Base-by-base conservation (phyloP, 1,140 invertebrate genomes). In the Vanessa atalanta region DNA sequence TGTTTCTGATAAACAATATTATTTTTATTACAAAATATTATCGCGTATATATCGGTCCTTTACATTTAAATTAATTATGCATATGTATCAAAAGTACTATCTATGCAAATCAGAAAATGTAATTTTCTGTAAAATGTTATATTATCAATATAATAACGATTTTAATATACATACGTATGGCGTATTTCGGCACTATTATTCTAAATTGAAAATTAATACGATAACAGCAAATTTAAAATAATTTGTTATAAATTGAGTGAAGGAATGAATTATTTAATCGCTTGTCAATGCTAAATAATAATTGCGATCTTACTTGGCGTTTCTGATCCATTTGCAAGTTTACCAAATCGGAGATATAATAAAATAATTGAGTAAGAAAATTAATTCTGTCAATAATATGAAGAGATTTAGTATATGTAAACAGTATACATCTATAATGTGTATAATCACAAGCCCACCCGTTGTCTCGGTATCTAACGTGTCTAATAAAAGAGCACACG, bases 61-160 rank as follows among this genome's bases (percentile, higher is more conserved):
- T 55, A 73, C 55, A 64, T 68, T 37, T 68, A 57, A 68, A 67
- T 61, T 61, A 75, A 71, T 71, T 75, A 75, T 71, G 73, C 69
- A 65, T 72, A 67, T 68, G 57, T 73, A 75, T 75, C 70, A 79
- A 76, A 78, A 70, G 51, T 73, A 71, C 61, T 67, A 69, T 68
- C 69, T 79, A 79, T 48, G 74, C 73, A 75, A 72, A 31, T 76
- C 71, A 73, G 68, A 79, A 74, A 83, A 83, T 84, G 79, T 79
- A 75, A 79, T 82, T 77, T 65, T 77, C 69, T 60, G 82, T 76
- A 79, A 67, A 81, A 78, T 69, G 47, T 72, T 73, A 77, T 77
- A 73, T 72, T 71, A 70, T 65, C 60, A 43, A 43, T 43, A 75
- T 77, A 75, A 76, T 80, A 83, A 75, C 72, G 73, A 61, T 69